Base-by-base conservation (phyloP, 2,797 vertebrate species). In the Notoglanidium macrostoma region DNA sequence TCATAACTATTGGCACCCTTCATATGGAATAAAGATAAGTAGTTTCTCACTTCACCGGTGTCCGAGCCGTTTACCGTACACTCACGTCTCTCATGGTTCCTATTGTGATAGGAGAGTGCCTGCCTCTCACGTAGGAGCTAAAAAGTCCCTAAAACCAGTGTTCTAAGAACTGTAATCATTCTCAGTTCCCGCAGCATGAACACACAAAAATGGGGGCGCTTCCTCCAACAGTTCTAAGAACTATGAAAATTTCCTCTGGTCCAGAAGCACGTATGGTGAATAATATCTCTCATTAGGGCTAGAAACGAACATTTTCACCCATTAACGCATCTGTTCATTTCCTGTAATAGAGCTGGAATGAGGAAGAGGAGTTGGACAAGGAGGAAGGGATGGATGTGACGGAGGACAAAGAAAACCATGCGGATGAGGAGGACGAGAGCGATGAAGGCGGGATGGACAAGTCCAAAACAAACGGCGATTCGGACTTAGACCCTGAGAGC, bases 401-500 rank as follows among this genome's bases (percentile, higher is more conserved):
- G 0, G 85, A 77, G 19, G 90, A 92, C 5, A 81, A 89, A 85
- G 90, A 87, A 26, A 89, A 92, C 65, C 88, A 94, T 40, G 91
- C 83, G 0, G 90, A 92, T 0, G 92, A 93, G n/a, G 94, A 95
- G 0, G 93, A 93, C 0, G 93, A 93, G 10, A 21, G 59, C 0
- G 94, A 95, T 15, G 91, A 91, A 0, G 92, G 91, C 6, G 92
- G 92, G 93, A 89, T 93, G 88, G 94, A 96, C 92, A 96, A 98
- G 91, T 97, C 97, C 91, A 98, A 98, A 95, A 93, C 96, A 0
- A 99, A 98, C 32, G 98, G 98, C 12, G 98, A 99, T 89, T 99
- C 98, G 65, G 98, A 99, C 91, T 95, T 97, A 94, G 98, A 99
- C 87, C 96, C 96, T 21, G 98, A 98, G 94, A 99, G 98, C 51